Evolutionary conservation across 2,888 invertebrate species (phyloP).

Genomic region (Cepaea hortensis): DNA sequence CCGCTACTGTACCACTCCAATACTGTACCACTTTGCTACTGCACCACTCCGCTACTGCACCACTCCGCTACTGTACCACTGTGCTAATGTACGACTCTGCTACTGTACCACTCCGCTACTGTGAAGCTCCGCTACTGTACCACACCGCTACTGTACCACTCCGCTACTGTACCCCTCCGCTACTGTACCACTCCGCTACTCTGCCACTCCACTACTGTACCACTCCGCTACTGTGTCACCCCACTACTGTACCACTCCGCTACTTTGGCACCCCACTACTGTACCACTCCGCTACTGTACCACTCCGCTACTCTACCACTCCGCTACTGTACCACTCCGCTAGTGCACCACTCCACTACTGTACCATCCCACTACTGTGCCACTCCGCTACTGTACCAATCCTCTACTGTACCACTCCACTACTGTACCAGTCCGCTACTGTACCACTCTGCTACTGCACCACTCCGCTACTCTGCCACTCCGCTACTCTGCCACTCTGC

Average conservation of each 20-base stretch:
- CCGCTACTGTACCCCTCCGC: background rate
- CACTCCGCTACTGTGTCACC: background rate
- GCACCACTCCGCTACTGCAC: no score
- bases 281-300: background rate
- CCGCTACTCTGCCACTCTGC: background rate
- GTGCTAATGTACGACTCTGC: no score
- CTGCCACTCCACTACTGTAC: background rate
- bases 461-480: background rate
- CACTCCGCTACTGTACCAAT: background rate
- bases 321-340: background rate
- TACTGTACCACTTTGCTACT: background rate
- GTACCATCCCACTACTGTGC: no score
- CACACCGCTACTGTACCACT: background rate
- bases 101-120: no score
- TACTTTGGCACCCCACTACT: background rate
- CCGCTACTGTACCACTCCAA: background rate
- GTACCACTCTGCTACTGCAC: background rate
- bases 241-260: background rate
- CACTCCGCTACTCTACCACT: background rate
- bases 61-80: no score
- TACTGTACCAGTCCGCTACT: background rate
- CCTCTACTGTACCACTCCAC: background rate
- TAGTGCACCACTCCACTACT: background rate
- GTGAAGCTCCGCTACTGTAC: no score
- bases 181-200: background rate